Evolutionary conservation across 2,888 invertebrate species (phyloP), one percentile per base, ranked within the genome.

Genomic region (Drosophila siamana): DNA sequence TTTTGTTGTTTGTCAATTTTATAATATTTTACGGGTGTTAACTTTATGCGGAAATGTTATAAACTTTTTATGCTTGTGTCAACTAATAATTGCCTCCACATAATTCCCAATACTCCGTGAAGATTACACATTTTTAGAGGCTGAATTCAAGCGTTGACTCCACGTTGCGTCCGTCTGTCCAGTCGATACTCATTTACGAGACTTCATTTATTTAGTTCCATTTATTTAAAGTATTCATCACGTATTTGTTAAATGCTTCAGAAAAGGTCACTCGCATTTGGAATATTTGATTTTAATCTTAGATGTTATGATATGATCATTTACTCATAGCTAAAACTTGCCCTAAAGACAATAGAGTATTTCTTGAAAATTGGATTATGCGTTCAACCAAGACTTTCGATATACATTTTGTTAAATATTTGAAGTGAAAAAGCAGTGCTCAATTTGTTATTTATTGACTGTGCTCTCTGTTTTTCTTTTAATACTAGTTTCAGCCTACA

Each of bases 21-120:
- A 76, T 83, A 67, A 81, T 84, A 69, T 87, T 88, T 88, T 78
- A 86, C 85, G 87, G 86, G 74, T 74, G 70, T 86, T 83, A 82
- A 83, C 69, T 78, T 84, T 86, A 88, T 78, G 75, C 83, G 86
- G 84, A 88, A 88, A 74, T 78, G 86, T 51, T 68, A 77, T 82
- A 85, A 70, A 74, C 61, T 61, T 77, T 77, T 83, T 80, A 86
- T 71, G 81, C 84, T 78, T 86, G 74, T 84, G 81, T 84, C 71
- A 86, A 78, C 74, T 69, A 74, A 83, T 86, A 86, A 86, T 86
- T 84, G 86, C 60, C 62, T 67, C 48, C 44, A 50, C 54, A 78
- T 69, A 62, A 77, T 71, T 64, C 61, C 43, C 55, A 85, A 78
- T 85, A 68, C 51, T 40, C 61, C 65, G 59, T 64, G 60, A 75